Evolutionary conservation across 1,140 invertebrate species (phyloP).

Genomic region (Aphaenogaster ashmeadi): DNA sequence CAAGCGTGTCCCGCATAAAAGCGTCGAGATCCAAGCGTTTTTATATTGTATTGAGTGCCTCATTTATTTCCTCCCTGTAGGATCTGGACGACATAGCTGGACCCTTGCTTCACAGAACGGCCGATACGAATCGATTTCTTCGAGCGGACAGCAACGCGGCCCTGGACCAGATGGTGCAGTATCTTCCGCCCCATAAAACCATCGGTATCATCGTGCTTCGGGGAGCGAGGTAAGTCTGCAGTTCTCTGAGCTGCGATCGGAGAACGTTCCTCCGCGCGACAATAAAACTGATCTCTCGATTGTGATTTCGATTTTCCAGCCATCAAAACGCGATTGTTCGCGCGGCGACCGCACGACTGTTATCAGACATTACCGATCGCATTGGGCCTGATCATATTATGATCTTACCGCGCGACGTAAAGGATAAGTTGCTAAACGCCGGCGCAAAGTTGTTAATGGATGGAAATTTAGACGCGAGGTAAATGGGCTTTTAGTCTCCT

Average conservation of each 20-base stretch:
- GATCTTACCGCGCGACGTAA: slow-evolving; percentile 91
- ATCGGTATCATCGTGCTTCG: slow-evolving; percentile 89
- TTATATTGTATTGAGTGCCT: not conserved
- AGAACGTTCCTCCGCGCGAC: not conserved
- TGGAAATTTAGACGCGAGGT: slow-evolving; percentile 95
- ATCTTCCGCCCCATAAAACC: slow-evolving; percentile 89
- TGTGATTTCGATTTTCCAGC: slow-evolving; percentile 79
- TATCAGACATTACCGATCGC: slow-evolving; percentile 91
- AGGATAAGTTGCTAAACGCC: slow-evolving; percentile 93
- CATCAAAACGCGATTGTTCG: slow-evolving; percentile 96
- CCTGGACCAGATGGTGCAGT: slow-evolving; percentile 93
- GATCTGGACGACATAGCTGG: slow-evolving; percentile 95
- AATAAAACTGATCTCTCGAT: not conserved
- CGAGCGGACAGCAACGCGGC: slow-evolving; percentile 95
- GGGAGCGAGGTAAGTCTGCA: slow-evolving; percentile 88
- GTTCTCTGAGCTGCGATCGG: not conserved
- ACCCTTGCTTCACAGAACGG: slow-evolving; percentile 94
- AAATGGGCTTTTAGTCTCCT: slow-evolving; percentile 52
- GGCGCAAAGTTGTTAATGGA: slow-evolving; percentile 95
- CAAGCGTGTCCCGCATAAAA: not conserved
- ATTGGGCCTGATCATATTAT: slow-evolving; percentile 92
- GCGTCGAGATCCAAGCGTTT: not conserved
- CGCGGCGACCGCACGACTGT: slow-evolving; percentile 92
- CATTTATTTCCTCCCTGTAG: slow-evolving; percentile 78
- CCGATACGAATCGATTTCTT: slow-evolving; percentile 97